Conservation (phyloP, 2,797 vertebrate species). For the Pristis pectinata region DNA sequence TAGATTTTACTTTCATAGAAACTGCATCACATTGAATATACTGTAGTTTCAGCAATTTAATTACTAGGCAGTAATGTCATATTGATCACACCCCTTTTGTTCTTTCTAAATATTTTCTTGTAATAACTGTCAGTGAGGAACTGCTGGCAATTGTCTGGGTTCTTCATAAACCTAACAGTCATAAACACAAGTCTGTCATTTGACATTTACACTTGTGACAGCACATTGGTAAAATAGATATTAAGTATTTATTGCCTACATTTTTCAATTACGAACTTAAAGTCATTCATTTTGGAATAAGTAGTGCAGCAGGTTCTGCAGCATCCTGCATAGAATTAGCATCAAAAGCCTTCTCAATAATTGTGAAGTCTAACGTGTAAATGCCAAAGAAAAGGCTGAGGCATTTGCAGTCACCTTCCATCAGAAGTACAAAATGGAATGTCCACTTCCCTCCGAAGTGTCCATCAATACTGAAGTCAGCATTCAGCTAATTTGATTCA, state of each 20-base stretch:
- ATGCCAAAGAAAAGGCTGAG: no score
- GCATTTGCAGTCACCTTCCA: no score
- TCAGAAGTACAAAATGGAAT: no score
- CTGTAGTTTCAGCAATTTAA: no score
- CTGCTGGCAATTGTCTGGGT: background rate
- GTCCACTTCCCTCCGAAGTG: no score
- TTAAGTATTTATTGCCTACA: background rate
- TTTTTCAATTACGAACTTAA: background rate
- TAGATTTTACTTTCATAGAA: no score
- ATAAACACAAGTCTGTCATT: background rate
- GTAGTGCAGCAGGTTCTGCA: background rate
- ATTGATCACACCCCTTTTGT: background rate
- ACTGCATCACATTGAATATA: no score
- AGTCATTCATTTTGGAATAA: background rate
- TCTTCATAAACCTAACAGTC: background rate
- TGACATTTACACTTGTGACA: background rate
- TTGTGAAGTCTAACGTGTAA: no score
- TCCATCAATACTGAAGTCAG: no score
- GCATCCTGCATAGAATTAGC: background rate
- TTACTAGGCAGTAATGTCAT: background rate
- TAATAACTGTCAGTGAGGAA: background rate
- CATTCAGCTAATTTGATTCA: no score
- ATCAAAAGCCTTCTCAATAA: no score
- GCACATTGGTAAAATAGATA: background rate
- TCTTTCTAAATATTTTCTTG: background rate